Percentiles rank a stretch among this genome's conserved stretches.
Conservation (phyloP, 2,888 invertebrate species). For the Tenthredo livida region DNA sequence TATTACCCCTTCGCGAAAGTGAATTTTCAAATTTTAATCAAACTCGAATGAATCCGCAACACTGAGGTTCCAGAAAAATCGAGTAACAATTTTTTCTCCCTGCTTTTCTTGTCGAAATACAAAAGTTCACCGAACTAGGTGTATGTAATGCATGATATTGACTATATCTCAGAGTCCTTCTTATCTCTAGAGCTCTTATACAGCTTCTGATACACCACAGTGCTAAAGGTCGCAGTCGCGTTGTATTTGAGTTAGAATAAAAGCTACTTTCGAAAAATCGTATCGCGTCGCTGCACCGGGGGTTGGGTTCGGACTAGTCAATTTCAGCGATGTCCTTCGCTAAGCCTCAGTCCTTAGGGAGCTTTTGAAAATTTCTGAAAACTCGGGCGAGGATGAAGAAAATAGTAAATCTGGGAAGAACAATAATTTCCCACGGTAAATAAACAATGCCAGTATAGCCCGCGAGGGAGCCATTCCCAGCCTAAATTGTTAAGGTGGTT, state of each 20-base stretch:
- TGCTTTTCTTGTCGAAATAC: background rate
- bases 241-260: background rate
- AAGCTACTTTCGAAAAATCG: background rate
- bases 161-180: no score
- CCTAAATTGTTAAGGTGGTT: slow-evolving; percentile 47
- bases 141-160: no score
- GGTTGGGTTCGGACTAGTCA: background rate
- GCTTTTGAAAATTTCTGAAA: slow-evolving; percentile 23
- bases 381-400: slow-evolving; percentile 39
- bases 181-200: no score
- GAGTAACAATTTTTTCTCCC: background rate
- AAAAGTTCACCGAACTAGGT: background rate
- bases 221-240: background rate
- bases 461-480: slow-evolving; percentile 62
- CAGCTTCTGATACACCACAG: background rate
- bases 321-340: slow-evolving; percentile 9
- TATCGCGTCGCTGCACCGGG: background rate
- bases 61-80: background rate
- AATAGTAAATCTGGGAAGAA: slow-evolving; percentile 58
- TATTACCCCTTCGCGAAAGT: slow-evolving; percentile 1
- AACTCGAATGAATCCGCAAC: background rate
- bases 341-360: slow-evolving; percentile 8
- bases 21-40: slow-evolving; percentile 28
- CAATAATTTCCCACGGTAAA: slow-evolving; percentile 62
- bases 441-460: slow-evolving; percentile 59